Percentiles rank a stretch among this genome's conserved stretches.
Conservation (phyloP, 2,797 vertebrate genomes). For the Balearica regulorum region DNA sequence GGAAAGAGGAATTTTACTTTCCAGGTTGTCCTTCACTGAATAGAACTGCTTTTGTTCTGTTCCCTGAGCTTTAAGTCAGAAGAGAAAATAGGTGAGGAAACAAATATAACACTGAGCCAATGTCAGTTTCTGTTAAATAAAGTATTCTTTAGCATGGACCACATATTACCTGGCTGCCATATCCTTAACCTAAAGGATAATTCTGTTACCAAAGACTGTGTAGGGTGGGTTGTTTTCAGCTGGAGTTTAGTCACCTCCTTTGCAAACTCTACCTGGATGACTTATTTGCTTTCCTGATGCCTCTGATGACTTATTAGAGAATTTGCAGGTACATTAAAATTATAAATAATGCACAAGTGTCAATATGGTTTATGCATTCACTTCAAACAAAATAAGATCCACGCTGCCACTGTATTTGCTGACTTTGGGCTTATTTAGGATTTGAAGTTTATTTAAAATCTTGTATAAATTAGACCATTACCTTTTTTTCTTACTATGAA, state of each 20-base stretch:
- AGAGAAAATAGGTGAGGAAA: not conserved
- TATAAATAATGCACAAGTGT: not conserved
- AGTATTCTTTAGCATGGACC: not conserved
- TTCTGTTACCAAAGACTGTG: not conserved
- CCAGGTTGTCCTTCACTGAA: not conserved
- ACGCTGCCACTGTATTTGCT: not conserved
- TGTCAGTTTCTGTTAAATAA: not conserved
- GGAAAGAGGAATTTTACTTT: not conserved
- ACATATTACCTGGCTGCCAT: not conserved
- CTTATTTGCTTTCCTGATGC: not conserved
- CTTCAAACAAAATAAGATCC: not conserved
- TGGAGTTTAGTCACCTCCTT: not conserved
- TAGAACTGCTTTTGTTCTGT: not conserved
- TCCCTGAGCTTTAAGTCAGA: not conserved
- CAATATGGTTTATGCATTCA: not conserved
- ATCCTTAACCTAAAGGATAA: not conserved
- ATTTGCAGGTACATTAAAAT: not conserved
- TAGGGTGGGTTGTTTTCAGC: not conserved
- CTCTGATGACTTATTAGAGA: not conserved
- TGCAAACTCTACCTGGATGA: not conserved
- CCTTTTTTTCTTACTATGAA: not conserved
- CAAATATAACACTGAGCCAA: not conserved
- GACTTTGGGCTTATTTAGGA: not conserved
- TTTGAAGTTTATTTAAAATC: not conserved
- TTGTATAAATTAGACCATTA: not conserved